Base-by-base conservation (phyloP, 2,888 invertebrate species). In the Emmelina monodactyla region DNA sequence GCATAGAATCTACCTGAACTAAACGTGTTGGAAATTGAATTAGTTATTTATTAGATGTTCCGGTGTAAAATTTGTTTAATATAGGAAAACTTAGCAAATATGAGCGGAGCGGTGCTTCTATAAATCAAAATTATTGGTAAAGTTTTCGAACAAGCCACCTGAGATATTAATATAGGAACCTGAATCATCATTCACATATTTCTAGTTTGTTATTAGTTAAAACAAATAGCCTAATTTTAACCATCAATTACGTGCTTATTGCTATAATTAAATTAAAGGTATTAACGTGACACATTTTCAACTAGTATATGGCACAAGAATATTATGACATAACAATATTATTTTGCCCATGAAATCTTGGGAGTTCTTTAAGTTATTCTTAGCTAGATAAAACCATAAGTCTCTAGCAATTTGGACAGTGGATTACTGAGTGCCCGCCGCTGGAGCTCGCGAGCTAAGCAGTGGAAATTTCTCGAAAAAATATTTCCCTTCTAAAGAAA, bases 71-170 rank as follows among this genome's bases (percentile, higher is more conserved):
- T 47, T 60, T 59, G 56, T 58, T 58, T 53, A 55, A 55, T 44
- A 59, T 58, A 58, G 54, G 55, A 58, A 58, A 62, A 64, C 59
- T 67, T 64, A 51, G 50, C 53, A 54, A 55, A 58, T 60, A 57
- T 53, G 55, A 54, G 58, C 55, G 46, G 52, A 49, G 53, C 51
- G 53, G 57, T 52, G 52, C 57, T 53, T 53, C 46, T 52, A 62
- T 67, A 65, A 67, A 68, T 68, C 66, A 65, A 65, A 61, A 59
- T 63, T 65, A 67, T 67, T 65, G 60, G 56, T 51, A 62, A 67
- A 65, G 59, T 68, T 63, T 57, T 47, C 51, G 50, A 51, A 50
- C 54, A 49, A 55, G 53, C 51, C 58, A 62, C 63, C 65, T 67
- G 62, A 59, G 63, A 55, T 60, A 66, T 64, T 64, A 61, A 62